phyloP scores from a whole-genome alignment of 2,113 vertebrate species.

The Gymnorhina tibicen region DNA sequence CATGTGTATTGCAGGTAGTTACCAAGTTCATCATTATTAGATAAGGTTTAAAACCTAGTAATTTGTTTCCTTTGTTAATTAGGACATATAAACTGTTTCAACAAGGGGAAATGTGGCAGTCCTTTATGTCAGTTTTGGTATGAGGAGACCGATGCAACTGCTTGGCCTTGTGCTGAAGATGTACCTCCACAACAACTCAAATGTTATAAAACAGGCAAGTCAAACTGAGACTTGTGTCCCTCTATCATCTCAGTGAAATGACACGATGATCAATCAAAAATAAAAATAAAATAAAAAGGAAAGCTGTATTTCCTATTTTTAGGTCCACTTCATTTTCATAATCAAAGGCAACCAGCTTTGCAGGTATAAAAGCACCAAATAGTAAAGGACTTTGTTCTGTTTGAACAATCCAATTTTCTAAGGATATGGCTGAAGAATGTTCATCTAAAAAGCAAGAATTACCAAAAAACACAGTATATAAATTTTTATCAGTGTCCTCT shows the following conservation, averaged over 20 bases:
- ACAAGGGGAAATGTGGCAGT: too few relatives aligned
- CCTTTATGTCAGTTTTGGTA: neutral
- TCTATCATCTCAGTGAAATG: neutral
- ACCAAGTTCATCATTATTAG: neutral
- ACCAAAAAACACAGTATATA: neutral
- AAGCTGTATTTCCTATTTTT: neutral
- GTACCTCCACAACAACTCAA: neutral
- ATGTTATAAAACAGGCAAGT: neutral
- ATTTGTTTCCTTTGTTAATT: neutral
- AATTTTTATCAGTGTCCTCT: neutral
- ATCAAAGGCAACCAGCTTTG: neutral
- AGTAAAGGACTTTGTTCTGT: neutral
- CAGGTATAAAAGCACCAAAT: neutral
- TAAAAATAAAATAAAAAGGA: neutral
- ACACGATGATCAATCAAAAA: neutral
- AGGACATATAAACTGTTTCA: neutral
- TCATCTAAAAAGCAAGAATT: neutral
- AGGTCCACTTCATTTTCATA: neutral
- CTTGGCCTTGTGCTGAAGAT: neutral
- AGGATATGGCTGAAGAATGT: neutral
- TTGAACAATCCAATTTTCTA: neutral
- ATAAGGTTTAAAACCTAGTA: neutral
- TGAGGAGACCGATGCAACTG: neutral
- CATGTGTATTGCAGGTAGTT: neutral
- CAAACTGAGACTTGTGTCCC: neutral